Evolutionary conservation across 2,113 vertebrate genomes (phyloP).

Genomic region (Ginglymostoma cirratum): DNA sequence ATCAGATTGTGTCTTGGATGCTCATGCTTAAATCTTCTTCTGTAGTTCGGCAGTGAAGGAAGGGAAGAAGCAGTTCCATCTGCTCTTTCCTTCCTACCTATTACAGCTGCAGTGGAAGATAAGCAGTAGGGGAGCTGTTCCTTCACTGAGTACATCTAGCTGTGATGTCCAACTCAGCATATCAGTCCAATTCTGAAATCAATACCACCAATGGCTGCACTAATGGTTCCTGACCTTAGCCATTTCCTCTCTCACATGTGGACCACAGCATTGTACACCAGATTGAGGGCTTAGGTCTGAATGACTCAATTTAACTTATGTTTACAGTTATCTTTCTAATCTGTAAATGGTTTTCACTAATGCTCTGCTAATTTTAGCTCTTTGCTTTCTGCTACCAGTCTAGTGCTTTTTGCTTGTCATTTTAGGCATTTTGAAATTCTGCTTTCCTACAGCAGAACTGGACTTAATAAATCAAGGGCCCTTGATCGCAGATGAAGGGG

Average conservation of each 20-base stretch:
- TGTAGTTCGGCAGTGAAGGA: neutral
- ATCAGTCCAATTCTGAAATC: neutral
- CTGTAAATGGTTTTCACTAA: neutral
- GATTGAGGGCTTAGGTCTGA: neutral
- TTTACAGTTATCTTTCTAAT: neutral
- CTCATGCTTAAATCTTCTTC: neutral
- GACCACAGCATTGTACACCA: neutral
- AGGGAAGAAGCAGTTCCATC: neutral
- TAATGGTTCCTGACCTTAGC: neutral
- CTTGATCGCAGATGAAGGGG: neutral
- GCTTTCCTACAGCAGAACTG: neutral
- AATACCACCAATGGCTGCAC: neutral
- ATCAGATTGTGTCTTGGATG: no score
- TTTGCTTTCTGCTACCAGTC: neutral
- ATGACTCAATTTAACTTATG: neutral
- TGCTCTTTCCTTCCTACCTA: constrained; percentile 1
- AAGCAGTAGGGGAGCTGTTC: neutral
- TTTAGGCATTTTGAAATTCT: neutral
- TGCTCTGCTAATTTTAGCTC: neutral
- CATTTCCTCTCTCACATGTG: neutral
- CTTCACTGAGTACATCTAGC: neutral
- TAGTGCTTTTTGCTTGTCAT: neutral
- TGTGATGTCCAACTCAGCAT: neutral
- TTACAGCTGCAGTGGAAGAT: neutral
- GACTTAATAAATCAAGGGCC: neutral